Evolutionary conservation across 92 coral and sea anemone genomes (phyloP).

Genomic region (Porites divaricata): DNA sequence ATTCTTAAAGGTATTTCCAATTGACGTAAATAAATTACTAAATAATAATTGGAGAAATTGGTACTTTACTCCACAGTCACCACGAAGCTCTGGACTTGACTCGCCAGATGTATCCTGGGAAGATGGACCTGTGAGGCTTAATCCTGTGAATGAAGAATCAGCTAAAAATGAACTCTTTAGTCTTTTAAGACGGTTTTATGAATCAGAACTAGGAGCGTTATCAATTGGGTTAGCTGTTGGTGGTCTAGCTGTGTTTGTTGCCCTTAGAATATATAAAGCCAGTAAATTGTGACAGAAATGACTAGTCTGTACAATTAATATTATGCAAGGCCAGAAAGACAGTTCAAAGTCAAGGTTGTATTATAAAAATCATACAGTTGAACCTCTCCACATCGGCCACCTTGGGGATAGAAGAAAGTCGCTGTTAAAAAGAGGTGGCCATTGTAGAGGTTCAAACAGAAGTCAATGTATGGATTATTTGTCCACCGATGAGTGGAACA

Average conservation of each 20-base stretch:
- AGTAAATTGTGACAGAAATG: conserved; percentile 5
- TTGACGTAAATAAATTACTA: not conserved
- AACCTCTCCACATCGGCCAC: too few species aligned
- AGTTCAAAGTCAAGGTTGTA: too few species aligned
- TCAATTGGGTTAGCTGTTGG: conserved; percentile 82
- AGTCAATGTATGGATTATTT: too few species aligned
- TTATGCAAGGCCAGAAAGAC: too few species aligned
- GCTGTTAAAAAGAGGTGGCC: too few species aligned
- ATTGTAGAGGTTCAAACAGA: too few species aligned
- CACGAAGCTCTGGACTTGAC: not conserved
- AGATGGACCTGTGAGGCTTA: conserved; percentile 21
- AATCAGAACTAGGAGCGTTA: conserved; percentile 74
- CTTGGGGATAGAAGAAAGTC: too few species aligned
- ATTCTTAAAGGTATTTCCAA: too few species aligned
- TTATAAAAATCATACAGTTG: too few species aligned
- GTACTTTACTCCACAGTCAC: not conserved
- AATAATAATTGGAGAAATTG: not conserved
- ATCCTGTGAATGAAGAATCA: not conserved
- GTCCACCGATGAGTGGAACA: too few species aligned
- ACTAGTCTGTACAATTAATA: not conserved
- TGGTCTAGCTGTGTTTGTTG: conserved; percentile 73
- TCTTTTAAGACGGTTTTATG: conserved; percentile 47
- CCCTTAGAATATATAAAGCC: conserved; percentile 63
- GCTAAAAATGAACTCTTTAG: not conserved
- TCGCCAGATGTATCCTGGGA: not conserved